phyloP scores from a whole-genome alignment of 2,888 invertebrate genomes.

The Cremastinae sp. region DNA sequence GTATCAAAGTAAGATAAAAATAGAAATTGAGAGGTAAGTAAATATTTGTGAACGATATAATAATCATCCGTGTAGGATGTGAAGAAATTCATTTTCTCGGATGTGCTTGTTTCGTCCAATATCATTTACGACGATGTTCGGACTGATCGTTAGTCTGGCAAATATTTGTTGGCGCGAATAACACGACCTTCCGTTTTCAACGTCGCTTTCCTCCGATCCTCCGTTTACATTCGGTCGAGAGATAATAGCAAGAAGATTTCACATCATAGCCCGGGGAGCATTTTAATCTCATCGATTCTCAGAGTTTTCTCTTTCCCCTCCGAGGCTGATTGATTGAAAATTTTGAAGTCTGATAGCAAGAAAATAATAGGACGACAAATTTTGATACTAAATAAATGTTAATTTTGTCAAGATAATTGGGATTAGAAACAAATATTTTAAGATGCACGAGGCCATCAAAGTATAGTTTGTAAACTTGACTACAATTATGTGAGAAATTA shows the following conservation, averaged over 20 bases:
- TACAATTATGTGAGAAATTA: slow-evolving; percentile 43
- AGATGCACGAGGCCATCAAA: background rate
- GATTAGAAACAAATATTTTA: background rate
- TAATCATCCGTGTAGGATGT: slow-evolving; percentile 13
- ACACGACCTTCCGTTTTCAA: slow-evolving; percentile 7
- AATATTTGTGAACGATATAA: slow-evolving; percentile 7
- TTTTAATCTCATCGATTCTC: background rate
- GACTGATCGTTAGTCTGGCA: slow-evolving; percentile 33
- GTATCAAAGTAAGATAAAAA: no score
- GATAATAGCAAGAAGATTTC: slow-evolving; percentile 25
- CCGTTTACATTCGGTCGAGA: slow-evolving; percentile 14
- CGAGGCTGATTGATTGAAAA: background rate
- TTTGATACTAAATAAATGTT: no score
- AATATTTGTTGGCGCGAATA: slow-evolving; percentile 35
- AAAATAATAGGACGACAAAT: no score
- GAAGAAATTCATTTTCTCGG: slow-evolving; percentile 8
- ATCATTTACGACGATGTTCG: slow-evolving; percentile 28
- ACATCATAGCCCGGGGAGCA: background rate
- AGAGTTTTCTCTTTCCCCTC: background rate
- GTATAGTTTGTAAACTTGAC: slow-evolving; percentile 34
- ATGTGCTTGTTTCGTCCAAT: slow-evolving; percentile 6
- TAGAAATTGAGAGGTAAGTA: no score
- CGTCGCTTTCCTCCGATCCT: slow-evolving; percentile 10
- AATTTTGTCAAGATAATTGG: background rate
- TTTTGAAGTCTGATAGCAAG: no score